Base-by-base conservation (phyloP, 2,888 invertebrate genomes). In the Himalopsyche tibetana region DNA sequence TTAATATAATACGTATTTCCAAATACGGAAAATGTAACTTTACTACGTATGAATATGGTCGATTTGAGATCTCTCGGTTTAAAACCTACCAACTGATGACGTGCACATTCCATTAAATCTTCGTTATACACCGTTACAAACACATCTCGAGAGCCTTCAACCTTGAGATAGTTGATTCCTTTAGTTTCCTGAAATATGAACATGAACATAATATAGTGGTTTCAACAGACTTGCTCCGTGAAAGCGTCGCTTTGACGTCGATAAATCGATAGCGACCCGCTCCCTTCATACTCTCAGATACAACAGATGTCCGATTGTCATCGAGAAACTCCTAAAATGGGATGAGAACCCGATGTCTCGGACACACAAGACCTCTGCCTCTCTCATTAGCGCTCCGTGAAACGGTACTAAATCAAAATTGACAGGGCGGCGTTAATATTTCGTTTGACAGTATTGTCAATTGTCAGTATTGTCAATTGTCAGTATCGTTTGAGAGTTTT, bases 241-340 rank as follows among this genome's bases (percentile, higher is more conserved):
- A 28, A 5, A 82, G 15, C 82, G 17, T 17, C 42, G 19, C 63
- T 63, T 9, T 15, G 12, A 45, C 12, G 55, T 82, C 63, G 42
- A 82, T 82, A 51, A 82, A 51, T 55, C 82, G 45, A 82, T 51
- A 36, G 63, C 63, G 63, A 63, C 63, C 82, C n/a, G 19, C 56
- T 84, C 55, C 80, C 80, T 80, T 84, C 80, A 80, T 63, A 63
- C 63, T 63, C 63, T 28, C 63, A 51, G 63, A n/a, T 9, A 51
- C 42, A 74, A 81, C 84, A 84, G 84, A 45, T 79, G 82, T 82
- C 84, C 84, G 84, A 86, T 86, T 86, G 86, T 86, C 86, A 84
- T 74, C 38, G 82, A 42, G 15, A 63, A 42, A 80, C 80, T 86
- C 86, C 86, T 86, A 84, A 86, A 86, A 86, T 84, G 86, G 86